phyloP scores from a whole-genome alignment of 2,113 vertebrate species.

The Stegastes partitus region DNA sequence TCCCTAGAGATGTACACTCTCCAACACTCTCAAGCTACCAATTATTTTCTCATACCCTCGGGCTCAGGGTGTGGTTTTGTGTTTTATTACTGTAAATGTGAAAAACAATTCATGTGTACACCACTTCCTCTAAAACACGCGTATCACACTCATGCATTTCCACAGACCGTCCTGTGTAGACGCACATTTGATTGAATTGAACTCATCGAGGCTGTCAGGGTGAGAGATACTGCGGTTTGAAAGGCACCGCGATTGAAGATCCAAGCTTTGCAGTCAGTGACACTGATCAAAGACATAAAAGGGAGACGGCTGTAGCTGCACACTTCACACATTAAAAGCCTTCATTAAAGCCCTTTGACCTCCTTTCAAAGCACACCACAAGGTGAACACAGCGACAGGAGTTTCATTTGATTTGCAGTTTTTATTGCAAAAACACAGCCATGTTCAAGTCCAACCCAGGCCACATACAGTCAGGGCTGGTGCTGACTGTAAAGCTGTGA shows the following conservation, averaged over 20 bases:
- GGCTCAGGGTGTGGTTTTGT: slow-evolving; percentile 8
- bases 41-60: slow-evolving; percentile 38
- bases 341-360: slow-evolving; percentile 56
- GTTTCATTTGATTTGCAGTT: background rate
- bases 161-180: background rate
- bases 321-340: slow-evolving; percentile 32
- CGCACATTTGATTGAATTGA: slow-evolving; percentile 5
- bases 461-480: background rate
- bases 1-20: slow-evolving; percentile 32
- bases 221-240: slow-evolving; percentile 8
- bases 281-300: slow-evolving; percentile 59
- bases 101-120: background rate
- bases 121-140: background rate
- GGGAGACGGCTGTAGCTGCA: slow-evolving; percentile 23
- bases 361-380: slow-evolving; percentile 37
- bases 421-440: background rate
- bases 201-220: slow-evolving; percentile 24
- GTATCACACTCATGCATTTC: background rate
- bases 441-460: too few species aligned
- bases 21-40: slow-evolving; percentile 31
- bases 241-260: background rate
- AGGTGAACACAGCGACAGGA: background rate
- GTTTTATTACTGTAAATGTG: slow-evolving; percentile 9
- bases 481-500: background rate
- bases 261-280: slow-evolving; percentile 23